These are phyloP conservation scores for Hystrix cristata DNA, from an alignment of 2,113 vertebrate species.

Conservation along the genomic window DNA sequence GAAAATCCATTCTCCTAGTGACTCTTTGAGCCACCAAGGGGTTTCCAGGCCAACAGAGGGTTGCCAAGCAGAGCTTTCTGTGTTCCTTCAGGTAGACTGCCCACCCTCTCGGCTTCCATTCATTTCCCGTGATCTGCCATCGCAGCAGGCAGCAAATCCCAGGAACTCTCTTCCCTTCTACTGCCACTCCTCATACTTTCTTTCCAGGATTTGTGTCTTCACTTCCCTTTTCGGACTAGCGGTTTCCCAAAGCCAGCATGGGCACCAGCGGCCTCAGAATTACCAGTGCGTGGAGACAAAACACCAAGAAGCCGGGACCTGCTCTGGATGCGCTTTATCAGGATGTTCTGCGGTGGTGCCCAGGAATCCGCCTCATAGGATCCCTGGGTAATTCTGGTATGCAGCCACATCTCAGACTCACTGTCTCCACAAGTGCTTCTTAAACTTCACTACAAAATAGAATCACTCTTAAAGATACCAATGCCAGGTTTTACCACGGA, in stretches of 20 bases:
- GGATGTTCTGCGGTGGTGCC: neutral
- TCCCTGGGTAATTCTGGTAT: conserved; percentile 20
- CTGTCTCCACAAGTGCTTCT: neutral
- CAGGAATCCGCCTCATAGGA: neutral
- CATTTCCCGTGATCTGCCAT: neutral
- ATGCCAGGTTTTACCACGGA: neutral
- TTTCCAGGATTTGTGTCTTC: neutral
- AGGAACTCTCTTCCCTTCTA: neutral
- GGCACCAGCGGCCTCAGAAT: neutral
- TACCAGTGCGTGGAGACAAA: neutral
- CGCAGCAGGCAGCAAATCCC: neutral
- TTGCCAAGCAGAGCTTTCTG: neutral
- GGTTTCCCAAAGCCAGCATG: neutral
- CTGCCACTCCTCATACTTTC: neutral
- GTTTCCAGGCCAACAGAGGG: neutral
- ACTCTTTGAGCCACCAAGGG: neutral
- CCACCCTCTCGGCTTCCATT: neutral
- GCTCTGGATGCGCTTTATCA: neutral
- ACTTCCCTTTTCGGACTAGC: neutral
- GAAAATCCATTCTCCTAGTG: neutral
- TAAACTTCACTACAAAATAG: neutral
- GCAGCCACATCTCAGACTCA: neutral
- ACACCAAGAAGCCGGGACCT: neutral
- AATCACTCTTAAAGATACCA: neutral
- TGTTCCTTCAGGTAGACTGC: neutral